Percentiles rank a stretch among this genome's conserved stretches.
Evolutionary conservation across 2,797 vertebrate genomes (phyloP).

Genomic region (Coranthus polyacanthus): DNA sequence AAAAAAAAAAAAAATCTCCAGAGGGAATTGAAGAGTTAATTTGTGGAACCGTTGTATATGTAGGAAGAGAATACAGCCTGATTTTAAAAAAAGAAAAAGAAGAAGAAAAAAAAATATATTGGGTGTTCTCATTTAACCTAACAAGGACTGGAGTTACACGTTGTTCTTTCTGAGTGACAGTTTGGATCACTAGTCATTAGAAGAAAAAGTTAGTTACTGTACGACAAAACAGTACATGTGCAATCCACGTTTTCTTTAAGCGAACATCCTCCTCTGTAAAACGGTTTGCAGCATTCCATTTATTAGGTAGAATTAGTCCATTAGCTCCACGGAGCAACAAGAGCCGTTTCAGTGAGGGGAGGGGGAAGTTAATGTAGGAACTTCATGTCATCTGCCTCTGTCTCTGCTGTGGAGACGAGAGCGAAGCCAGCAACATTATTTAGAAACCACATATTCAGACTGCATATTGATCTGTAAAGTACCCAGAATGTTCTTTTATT

Average conservation of each 20-base stretch:
- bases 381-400: constrained; percentile 4
- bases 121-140: constrained; percentile 20
- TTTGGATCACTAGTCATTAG: constrained; percentile 3
- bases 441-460: constrained; percentile 16
- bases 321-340: constrained; percentile 6
- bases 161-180: constrained; percentile 12
- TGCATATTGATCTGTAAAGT: constrained; percentile 6
- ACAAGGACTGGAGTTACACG: background rate
- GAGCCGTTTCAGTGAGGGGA: constrained; percentile 20
- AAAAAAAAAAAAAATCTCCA: constrained; percentile 11
- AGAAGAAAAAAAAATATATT: background rate
- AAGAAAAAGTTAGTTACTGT: background rate
- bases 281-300: background rate
- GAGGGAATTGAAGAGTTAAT: constrained; percentile 29
- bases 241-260: background rate
- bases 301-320: background rate
- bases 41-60: constrained; percentile 36
- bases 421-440: constrained; percentile 38
- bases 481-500: background rate
- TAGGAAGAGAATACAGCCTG: constrained; percentile 31
- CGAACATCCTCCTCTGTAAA: background rate
- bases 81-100: background rate
- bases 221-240: constrained; percentile 2
- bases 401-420: constrained; percentile 14
- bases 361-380: constrained; percentile 8